Conservation (phyloP, 2,113 vertebrate species). For the Microcebus murinus region DNA sequence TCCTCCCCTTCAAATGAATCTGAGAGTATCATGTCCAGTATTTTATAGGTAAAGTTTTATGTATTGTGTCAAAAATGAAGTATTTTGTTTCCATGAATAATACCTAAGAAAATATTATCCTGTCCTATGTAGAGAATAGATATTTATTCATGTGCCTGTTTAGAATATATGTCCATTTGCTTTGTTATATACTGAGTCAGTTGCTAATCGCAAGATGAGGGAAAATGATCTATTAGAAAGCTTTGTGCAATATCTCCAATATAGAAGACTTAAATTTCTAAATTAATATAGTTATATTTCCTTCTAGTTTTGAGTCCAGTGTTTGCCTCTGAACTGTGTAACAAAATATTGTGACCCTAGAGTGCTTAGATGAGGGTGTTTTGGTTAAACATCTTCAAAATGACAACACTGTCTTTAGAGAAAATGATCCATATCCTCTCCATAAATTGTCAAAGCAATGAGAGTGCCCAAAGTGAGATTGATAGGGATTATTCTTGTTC, state of each 20-base stretch:
- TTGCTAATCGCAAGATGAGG: not conserved
- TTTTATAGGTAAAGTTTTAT: not conserved
- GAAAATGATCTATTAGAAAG: not conserved
- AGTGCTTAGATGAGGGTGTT: not conserved
- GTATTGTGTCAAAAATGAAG: not conserved
- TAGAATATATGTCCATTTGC: not conserved
- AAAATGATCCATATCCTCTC: not conserved
- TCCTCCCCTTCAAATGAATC: not conserved
- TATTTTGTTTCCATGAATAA: not conserved
- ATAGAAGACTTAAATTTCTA: not conserved
- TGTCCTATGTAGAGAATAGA: not conserved
- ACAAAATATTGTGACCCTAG: not conserved
- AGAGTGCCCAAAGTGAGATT: not conserved
- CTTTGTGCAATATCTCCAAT: not conserved
- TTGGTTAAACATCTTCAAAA: constrained; percentile 1
- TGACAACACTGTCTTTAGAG: not conserved
- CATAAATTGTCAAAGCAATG: not conserved
- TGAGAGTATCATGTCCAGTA: not conserved
- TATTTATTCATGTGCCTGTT: not conserved
- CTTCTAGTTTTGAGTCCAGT: not conserved
- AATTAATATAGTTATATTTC: not conserved
- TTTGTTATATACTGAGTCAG: not conserved
- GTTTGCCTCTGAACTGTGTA: not conserved
- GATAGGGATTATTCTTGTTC: not conserved
- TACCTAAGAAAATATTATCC: not conserved